Percentiles rank a stretch among this genome's conserved stretches.
Conservation (phyloP, 2,113 vertebrate genomes). For the Dromiciops gliroides region DNA sequence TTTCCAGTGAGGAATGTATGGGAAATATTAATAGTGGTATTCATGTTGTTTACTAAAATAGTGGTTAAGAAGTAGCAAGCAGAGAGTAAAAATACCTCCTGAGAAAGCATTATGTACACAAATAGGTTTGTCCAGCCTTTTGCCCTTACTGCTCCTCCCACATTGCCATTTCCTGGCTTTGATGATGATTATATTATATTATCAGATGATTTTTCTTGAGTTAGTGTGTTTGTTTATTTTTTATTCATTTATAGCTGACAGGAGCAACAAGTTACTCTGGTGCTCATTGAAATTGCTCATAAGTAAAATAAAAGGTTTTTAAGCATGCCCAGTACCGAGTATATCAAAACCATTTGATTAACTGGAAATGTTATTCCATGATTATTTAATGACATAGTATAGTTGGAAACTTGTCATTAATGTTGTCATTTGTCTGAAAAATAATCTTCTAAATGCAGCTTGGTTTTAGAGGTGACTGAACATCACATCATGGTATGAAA, state of each 20-base stretch:
- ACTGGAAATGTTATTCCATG: slow-evolving; percentile 61
- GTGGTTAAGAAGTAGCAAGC: background rate
- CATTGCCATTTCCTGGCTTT: background rate
- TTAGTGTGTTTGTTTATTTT: background rate
- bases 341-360: slow-evolving; percentile 62
- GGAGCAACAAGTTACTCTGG: slow-evolving; percentile 21
- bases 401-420: slow-evolving; percentile 66
- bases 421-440: slow-evolving; percentile 64
- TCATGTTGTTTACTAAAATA: slow-evolving; percentile 30
- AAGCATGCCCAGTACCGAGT: background rate
- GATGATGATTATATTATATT: background rate
- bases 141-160: slow-evolving; percentile 33
- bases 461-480: slow-evolving; percentile 62
- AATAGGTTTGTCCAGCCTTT: background rate
- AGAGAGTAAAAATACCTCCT: background rate
- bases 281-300: slow-evolving; percentile 25
- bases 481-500: background rate
- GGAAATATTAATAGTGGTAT: slow-evolving; percentile 3
- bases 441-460: slow-evolving; percentile 53
- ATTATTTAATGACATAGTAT: slow-evolving; percentile 67
- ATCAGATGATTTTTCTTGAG: slow-evolving; percentile 41
- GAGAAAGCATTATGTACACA: background rate
- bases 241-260: background rate
- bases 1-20: background rate
- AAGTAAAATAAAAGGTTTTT: slow-evolving; percentile 41